These are phyloP conservation scores for Chionomys nivalis DNA, from an alignment of 2,113 vertebrate species.

Conservation along the genomic window DNA sequence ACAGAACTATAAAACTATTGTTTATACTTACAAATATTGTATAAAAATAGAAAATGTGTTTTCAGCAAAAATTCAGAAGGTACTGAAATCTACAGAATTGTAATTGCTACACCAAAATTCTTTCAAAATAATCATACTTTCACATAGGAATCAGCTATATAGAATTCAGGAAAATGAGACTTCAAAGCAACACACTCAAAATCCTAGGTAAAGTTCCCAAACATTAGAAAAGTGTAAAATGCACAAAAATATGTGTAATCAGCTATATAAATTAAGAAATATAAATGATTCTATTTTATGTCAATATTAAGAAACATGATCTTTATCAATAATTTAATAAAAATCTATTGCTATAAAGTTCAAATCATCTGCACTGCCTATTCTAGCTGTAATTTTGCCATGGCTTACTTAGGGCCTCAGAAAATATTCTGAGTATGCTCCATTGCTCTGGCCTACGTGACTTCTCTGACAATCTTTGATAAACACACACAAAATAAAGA, in stretches of 20 bases:
- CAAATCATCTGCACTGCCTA: constrained; percentile 23
- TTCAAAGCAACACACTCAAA: constrained; percentile 48
- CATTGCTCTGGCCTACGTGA: neutral
- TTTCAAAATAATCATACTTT: constrained; percentile 60
- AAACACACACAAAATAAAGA: neutral
- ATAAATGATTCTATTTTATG: constrained; percentile 13
- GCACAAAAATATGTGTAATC: constrained; percentile 21
- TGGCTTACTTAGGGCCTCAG: neutral
- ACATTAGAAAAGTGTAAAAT: constrained; percentile 35
- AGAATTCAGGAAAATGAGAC: constrained; percentile 29
- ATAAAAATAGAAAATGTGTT: constrained; percentile 34
- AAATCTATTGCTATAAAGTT: neutral
- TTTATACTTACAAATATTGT: constrained; percentile 6
- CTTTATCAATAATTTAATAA: neutral
- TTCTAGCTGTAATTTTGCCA: neutral
- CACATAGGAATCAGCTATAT: neutral
- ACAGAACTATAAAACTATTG: constrained; percentile 43
- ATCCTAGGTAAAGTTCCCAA: constrained; percentile 7
- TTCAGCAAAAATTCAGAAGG: constrained; percentile 60
- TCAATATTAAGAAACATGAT: constrained; percentile 42
- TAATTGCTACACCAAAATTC: constrained; percentile 42
- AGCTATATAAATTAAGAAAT: constrained; percentile 4
- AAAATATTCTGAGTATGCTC: neutral
- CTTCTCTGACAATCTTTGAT: constrained; percentile 35
- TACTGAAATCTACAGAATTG: constrained; percentile 38